Percentiles rank a stretch among this genome's conserved stretches.
Evolutionary conservation across 2,888 invertebrate species (phyloP).

Genomic region (Ecdyonurus torrentis): DNA sequence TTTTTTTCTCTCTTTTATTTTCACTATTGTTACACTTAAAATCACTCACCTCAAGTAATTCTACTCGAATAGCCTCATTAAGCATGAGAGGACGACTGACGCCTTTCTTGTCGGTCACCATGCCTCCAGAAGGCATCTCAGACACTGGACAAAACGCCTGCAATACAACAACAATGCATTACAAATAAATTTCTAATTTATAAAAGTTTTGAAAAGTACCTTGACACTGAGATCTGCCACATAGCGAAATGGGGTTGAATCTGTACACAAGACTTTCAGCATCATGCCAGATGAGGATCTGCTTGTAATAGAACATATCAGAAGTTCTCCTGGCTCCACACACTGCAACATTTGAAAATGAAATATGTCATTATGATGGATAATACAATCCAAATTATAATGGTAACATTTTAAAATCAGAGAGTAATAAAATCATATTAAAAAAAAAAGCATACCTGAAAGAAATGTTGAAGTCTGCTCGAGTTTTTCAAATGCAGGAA

Average conservation of each 20-base stretch:
- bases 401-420: too few relatives aligned
- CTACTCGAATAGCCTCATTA: slow-evolving; percentile 76
- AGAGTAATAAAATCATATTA: too few relatives aligned
- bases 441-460: slow-evolving; percentile 50
- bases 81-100: slow-evolving; percentile 58
- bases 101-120: slow-evolving; percentile 61
- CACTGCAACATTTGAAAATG: slow-evolving; percentile 21
- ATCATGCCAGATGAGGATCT: slow-evolving; percentile 25
- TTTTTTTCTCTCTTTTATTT: too few relatives aligned
- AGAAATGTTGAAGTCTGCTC: slow-evolving; percentile 60
- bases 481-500: slow-evolving; percentile 66
- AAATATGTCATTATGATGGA: too few relatives aligned
- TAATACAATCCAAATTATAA: too few relatives aligned
- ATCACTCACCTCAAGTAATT: slow-evolving; percentile 60
- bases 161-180: background rate
- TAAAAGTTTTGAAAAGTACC: too few relatives aligned
- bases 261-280: slow-evolving; percentile 67
- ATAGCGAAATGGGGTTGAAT: slow-evolving; percentile 59
- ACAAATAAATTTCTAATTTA: background rate
- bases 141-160: slow-evolving; percentile 50
- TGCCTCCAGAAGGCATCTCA: slow-evolving; percentile 34
- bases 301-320: slow-evolving; percentile 24
- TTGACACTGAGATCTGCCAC: slow-evolving; percentile 76
- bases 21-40: too few relatives aligned
- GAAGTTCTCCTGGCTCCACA: slow-evolving; percentile 23